Evolutionary conservation across 2,888 invertebrate genomes (phyloP), one percentile per base, ranked within the genome.

Genomic region (Drosophila neutralis): DNA sequence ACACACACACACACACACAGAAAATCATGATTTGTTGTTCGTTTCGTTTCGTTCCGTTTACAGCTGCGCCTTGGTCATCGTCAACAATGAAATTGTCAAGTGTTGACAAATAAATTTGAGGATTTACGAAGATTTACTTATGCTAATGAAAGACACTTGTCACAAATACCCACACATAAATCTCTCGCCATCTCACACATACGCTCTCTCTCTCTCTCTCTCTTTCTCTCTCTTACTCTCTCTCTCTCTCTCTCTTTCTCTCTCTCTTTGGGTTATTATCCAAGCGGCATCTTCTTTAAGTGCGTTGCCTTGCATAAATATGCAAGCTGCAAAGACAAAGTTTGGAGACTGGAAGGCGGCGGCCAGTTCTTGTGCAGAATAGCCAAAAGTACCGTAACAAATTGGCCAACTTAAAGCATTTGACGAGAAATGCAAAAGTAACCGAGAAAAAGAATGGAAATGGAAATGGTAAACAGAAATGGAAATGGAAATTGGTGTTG

Each of bases 61-160:
- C 82, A 83, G 82, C 84, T 83, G 83, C 83, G 83, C 76, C 71
- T 57, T 29, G 27, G 29, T 3, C 48, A 76, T 65, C 78, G 82
- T 81, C 83, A 90, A 90, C 87, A 91, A 90, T 88, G 89, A 90
- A 89, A 91, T 91, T 91, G 90, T 91, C 91, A 91, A 90, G 90
- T 87, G 87, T 91, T 91, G 91, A 91, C 91, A 91, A 91, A 91
- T 91, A 91, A 91, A 91, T 91, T 91, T 91, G 80, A 85, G 90
- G 87, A 91, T 89, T 89, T 69, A 68, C 77, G 78, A 76, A 87
- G 87, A 88, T 88, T 89, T 88, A 87, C 88, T 89, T 88, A 89
- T 89, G 88, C 88, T 89, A 88, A 88, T 88, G 89, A 85, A 89
- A 87, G 84, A 81, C 90, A 89, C 86, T 85, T 88, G 90, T 86